Conservation (phyloP, 2,888 invertebrate genomes). For the Acleris literana region DNA sequence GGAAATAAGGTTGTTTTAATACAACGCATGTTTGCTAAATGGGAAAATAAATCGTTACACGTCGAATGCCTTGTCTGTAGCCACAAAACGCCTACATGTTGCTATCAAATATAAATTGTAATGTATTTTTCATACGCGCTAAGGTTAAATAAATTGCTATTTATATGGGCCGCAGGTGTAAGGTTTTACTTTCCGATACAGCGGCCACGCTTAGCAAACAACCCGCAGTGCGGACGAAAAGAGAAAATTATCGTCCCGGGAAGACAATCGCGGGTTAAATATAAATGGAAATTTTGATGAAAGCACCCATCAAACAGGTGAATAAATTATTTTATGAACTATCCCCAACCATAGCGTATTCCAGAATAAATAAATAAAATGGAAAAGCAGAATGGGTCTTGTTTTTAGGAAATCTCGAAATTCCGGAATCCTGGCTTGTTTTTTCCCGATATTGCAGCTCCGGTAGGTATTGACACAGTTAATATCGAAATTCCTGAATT, state of each 20-base stretch:
- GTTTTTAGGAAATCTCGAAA: no score
- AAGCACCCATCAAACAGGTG: neutral
- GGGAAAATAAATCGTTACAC: constrained; percentile 9
- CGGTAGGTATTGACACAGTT: no score
- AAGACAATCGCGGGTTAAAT: constrained; percentile 2
- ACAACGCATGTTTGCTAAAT: neutral
- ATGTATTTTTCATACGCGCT: constrained; percentile 30
- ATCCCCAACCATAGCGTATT: neutral
- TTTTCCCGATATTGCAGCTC: no score
- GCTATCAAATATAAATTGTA: constrained; percentile 29
- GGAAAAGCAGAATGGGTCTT: no score
- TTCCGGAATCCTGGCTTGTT: no score
- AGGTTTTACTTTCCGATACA: constrained; percentile 30
- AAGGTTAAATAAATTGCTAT: constrained; percentile 34
- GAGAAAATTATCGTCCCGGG: neutral
- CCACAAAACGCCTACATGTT: constrained; percentile 2
- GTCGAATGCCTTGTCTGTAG: neutral
- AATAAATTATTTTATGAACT: constrained; percentile 1
- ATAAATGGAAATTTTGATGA: constrained; percentile 5
- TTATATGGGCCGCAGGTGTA: constrained; percentile 27
- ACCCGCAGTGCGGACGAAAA: neutral
- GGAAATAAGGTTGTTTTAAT: neutral
- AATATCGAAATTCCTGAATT: no score
- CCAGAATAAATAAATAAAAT: no score
- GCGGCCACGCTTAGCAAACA: constrained; percentile 1